Evolutionary conservation across 2,797 vertebrate genomes (phyloP).

Genomic region (Urophycis tenuis): DNA sequence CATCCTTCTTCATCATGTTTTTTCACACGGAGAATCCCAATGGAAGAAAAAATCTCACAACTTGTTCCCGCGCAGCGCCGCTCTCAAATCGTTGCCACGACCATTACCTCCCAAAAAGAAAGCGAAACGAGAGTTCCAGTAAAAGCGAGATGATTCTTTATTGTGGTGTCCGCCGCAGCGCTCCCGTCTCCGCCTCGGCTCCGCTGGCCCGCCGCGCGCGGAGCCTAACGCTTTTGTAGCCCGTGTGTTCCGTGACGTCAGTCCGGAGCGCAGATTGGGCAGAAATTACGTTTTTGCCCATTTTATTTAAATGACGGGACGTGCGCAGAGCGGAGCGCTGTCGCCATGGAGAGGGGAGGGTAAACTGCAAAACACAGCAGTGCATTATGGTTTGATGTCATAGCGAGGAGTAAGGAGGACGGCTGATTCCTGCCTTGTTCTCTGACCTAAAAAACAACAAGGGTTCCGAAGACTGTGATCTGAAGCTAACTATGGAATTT

Average conservation of each 20-base stretch:
- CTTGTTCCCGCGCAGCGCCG: not conserved
- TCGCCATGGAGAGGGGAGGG: slow-evolving; percentile 55
- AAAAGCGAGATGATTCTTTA: too few relatives aligned
- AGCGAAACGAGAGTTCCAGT: not conserved
- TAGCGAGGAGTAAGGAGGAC: slow-evolving; percentile 17
- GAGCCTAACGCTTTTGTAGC: slow-evolving; percentile 67
- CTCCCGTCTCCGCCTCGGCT: not conserved
- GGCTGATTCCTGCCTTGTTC: not conserved
- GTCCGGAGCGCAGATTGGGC: slow-evolving; percentile 40
- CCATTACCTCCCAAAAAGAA: slow-evolving; percentile 1
- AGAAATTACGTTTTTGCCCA: not conserved
- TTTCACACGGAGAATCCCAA: slow-evolving; percentile 6
- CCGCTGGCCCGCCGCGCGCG: slow-evolving; percentile 31
- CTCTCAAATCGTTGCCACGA: not conserved
- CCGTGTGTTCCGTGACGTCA: slow-evolving; percentile 81
- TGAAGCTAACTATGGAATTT: not conserved
- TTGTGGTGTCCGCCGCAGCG: not conserved
- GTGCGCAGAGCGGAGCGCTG: slow-evolving; percentile 9
- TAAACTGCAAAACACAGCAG: slow-evolving; percentile 75
- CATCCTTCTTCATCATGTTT: slow-evolving; percentile 87
- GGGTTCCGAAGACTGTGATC: not conserved
- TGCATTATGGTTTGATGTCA: slow-evolving; percentile 77
- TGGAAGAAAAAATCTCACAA: not conserved
- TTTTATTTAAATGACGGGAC: not conserved
- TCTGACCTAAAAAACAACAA: not conserved